Base-by-base conservation (phyloP, 2,797 vertebrate genomes). In the Peromyscus nudipes region DNA sequence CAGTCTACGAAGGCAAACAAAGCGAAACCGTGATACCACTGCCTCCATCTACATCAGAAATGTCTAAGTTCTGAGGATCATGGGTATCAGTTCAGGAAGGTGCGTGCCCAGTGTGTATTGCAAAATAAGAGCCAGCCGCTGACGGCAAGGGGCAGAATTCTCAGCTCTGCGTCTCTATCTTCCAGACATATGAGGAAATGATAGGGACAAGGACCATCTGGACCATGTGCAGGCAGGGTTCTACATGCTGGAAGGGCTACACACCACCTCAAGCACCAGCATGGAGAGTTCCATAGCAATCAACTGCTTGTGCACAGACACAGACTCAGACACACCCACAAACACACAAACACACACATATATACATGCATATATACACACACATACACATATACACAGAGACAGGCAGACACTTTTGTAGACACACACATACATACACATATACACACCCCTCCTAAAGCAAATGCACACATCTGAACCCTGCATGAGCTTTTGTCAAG, bases 61-160 rank as follows among this genome's bases (percentile, higher is more conserved):
- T 60, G 16, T 31, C 57, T 82, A 34, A 2, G 79, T 49, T 62
- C 75, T 57, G 77, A 69, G n/a, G 2, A n/a, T 82, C 23, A 49
- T 4, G 25, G 37, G 25, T 21, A 17, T 17, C 29, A 27, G 65
- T 93, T 96, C 65, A 69, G 43, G 86, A 84, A 94, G 64, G 62
- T 27, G 31, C 1, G 6, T 90, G 40, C 2, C 52, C 19, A 46
- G 6, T 0, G 2, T 12, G 6, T 34, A 40, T 31, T 29, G 21
- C 31, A 49, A 73, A 90, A 55, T 34, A n/a, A 60, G 40, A n/a
- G 60, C 64, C 12, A 60, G 60, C 37, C 29, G 16, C 46, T 69
- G 64, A 21, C 16, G 29, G 27, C 1, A 14, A 94, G 25, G 40
- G 67, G 3, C 43, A 16, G 52, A 69, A 1, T 14, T 52, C 6